Evolutionary conservation across 64 coral and sea anemone genomes (phyloP), one percentile per base, ranked within the genome.

Genomic region (Dendronephthya gigantea): DNA sequence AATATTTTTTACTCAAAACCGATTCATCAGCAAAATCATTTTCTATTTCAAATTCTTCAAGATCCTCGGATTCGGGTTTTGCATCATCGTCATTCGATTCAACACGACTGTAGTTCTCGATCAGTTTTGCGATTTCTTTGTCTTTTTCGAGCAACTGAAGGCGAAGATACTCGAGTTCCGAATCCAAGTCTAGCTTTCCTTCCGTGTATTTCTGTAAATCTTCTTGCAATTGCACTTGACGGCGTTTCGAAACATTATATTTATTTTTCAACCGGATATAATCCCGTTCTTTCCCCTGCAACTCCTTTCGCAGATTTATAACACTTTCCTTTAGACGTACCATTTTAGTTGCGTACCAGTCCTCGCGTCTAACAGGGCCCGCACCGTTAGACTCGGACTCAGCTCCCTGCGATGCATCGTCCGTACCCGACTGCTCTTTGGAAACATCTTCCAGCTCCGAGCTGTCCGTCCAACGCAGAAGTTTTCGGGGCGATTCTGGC

Each of bases 61-160:
- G 11, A 45, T 45, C 11, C 25, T 28, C 69, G 28, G 4, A 1
- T 37, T 31, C 29, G 12, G 13, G 5, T 34, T 76, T 76, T 25
- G 7, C 69, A 27, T 3, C n/a, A 76, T 19, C 14, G 14, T 17
- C 51, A 19, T n/a, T n/a, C 3, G 11, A 33, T 76, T 37, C 69
- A 12, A 34, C 3, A 27, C 35, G 29, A 8, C 69, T 13, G 23
- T 30, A 7, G 12, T 37, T 34, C 35, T 34, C 35, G 69, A 76
- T 34, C 3, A 33, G 23, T 76, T 34, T 37, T 31, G 69, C 3
- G 34, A 76, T 13, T 25, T 76, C 69, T 3, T 76, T 76, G 6
- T 76, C 69, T 76, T 37, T 76, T 76, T 76, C 69, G n/a, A 76
- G 28, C 69, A 76, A 76, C 17, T 76, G 69, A 13, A 76, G 31